These are phyloP conservation scores for Mugil cephalus DNA, from an alignment of 2,113 vertebrate species.

Conservation along the genomic window DNA sequence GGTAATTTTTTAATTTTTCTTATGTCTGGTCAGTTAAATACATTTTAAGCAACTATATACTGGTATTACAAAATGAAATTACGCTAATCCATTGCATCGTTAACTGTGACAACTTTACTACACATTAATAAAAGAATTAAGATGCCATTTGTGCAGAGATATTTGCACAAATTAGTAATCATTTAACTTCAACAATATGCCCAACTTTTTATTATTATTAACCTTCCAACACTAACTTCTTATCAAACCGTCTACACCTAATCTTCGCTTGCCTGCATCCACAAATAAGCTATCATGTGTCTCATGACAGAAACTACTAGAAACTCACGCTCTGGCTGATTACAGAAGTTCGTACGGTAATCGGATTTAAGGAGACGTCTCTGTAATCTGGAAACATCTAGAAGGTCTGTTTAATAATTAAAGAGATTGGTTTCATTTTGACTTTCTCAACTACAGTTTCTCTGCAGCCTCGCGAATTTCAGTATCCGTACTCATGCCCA, in stretches of 20 bases:
- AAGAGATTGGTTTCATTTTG: not conserved
- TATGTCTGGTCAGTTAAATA: no score
- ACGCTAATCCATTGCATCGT: not conserved
- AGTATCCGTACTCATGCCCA: slow-evolving; percentile 5
- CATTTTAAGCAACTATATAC: no score
- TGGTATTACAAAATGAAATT: no score
- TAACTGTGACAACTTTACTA: not conserved
- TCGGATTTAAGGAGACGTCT: slow-evolving; percentile 1
- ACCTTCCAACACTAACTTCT: not conserved
- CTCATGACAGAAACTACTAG: slow-evolving; percentile 6
- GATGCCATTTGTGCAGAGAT: not conserved
- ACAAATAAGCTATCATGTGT: not conserved
- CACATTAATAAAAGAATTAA: not conserved
- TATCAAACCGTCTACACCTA: no score
- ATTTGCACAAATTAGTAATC: not conserved
- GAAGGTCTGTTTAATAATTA: not conserved
- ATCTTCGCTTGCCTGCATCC: no score
- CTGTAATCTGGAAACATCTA: slow-evolving; percentile 3
- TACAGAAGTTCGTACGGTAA: slow-evolving; percentile 8
- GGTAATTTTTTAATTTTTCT: no score
- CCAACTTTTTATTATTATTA: not conserved
- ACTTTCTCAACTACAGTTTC: not conserved
- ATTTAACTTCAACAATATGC: not conserved
- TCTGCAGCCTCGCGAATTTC: not conserved
- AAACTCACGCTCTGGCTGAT: not conserved